These are phyloP conservation scores for Crotalus horridus DNA, from an alignment of 2,113 vertebrate species.

Conservation along the genomic window DNA sequence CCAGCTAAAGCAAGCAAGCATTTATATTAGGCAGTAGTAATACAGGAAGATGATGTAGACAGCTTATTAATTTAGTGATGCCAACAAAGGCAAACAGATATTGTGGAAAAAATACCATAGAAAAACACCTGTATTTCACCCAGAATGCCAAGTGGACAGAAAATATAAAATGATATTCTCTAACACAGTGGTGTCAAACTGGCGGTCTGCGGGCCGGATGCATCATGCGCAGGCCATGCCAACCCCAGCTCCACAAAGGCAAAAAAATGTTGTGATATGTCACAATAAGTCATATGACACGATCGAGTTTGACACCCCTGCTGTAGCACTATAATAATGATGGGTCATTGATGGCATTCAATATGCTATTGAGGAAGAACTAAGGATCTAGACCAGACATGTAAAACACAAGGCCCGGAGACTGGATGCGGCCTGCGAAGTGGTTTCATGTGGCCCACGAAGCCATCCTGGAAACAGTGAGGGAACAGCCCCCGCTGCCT, in stretches of 20 bases:
- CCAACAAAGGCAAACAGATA: neutral
- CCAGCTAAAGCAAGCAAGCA: neutral
- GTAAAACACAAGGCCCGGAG: too few relatives aligned
- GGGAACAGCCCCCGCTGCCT: too few relatives aligned
- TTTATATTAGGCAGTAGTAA: neutral
- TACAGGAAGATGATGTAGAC: neutral
- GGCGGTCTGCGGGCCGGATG: too few relatives aligned
- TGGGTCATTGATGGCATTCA: neutral
- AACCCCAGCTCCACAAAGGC: too few relatives aligned
- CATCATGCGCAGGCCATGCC: too few relatives aligned
- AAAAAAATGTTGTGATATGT: too few relatives aligned
- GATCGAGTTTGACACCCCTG: too few relatives aligned
- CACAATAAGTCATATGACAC: too few relatives aligned
- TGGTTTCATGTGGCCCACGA: too few relatives aligned
- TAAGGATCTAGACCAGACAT: neutral
- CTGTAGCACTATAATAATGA: neutral
- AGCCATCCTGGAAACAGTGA: too few relatives aligned
- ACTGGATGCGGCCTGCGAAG: too few relatives aligned
- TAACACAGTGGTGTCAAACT: too few relatives aligned
- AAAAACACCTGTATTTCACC: neutral
- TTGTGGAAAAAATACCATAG: neutral
- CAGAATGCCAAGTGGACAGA: neutral
- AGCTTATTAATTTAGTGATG: neutral
- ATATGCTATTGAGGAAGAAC: neutral
- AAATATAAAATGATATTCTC: neutral